Percentiles rank a stretch among this genome's conserved stretches.
Conservation (phyloP, 2,888 invertebrate species). For the Muschampia plurimacula region DNA sequence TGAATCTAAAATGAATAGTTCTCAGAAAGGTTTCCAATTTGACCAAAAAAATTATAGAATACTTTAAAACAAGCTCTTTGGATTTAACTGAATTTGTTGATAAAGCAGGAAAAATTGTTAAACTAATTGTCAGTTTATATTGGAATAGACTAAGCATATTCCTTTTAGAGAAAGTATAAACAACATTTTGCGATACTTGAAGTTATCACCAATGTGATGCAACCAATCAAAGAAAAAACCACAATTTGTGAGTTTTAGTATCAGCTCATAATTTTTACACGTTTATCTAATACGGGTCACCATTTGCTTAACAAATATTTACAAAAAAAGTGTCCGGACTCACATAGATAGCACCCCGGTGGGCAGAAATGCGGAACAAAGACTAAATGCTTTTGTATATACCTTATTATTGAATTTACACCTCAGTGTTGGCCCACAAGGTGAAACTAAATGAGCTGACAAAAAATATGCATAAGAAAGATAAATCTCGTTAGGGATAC, state of each 20-base stretch:
- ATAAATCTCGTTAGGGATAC: no score
- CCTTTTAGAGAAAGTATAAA: background rate
- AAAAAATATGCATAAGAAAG: constrained; percentile 14
- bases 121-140: background rate
- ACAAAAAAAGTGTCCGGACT: background rate
- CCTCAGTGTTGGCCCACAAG: constrained; percentile 58
- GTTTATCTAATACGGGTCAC: background rate
- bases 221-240: no score
- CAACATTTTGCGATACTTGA: background rate
- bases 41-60: constrained; percentile 25
- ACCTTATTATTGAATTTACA: constrained; percentile 75
- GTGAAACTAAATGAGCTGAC: constrained; percentile 46
- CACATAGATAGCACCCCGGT: constrained; percentile 41
- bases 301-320: constrained; percentile 13
- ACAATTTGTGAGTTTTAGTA: background rate
- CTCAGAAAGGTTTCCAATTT: constrained; percentile 31
- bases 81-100: background rate
- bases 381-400: constrained; percentile 60
- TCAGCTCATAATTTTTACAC: background rate
- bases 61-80: constrained; percentile 17
- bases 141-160: background rate
- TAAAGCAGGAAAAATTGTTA: background rate
- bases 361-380: constrained; percentile 38
- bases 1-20: constrained; percentile 35
- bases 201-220: no score